A percentile compares a stretch with the other conserved stretches of the same genome.
Conservation (phyloP, 2,888 invertebrate genomes). For the Agonum fuliginosum region DNA sequence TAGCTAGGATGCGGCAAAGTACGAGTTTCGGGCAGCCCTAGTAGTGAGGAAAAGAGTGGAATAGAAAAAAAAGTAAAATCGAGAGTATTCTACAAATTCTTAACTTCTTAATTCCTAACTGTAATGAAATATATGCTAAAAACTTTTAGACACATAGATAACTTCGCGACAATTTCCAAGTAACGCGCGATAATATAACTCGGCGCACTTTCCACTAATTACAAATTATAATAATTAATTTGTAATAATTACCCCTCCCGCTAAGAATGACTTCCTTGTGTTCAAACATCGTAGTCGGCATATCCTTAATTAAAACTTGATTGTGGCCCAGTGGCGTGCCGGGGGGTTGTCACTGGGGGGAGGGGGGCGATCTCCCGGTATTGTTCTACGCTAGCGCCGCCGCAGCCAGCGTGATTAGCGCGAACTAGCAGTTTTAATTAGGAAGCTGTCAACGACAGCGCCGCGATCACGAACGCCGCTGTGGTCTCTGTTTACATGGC, state of each 20-base stretch:
- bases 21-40: too few relatives aligned
- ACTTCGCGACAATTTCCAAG: too few relatives aligned
- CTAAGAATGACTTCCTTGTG: not conserved
- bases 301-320: conserved; percentile 51
- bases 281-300: conserved; percentile 32
- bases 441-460: conserved; percentile 40
- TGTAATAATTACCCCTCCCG: conserved; percentile 8
- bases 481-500: conserved; percentile 31
- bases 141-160: too few relatives aligned
- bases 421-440: conserved; percentile 52
- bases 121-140: too few relatives aligned
- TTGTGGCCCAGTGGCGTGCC: conserved; percentile 20
- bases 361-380: not conserved
- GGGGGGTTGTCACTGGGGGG: not conserved
- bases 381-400: conserved; percentile 29
- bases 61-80: too few relatives aligned
- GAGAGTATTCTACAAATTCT: too few relatives aligned
- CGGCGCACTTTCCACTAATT: too few relatives aligned
- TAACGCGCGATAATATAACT: too few relatives aligned
- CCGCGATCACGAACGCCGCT: conserved; percentile 38
- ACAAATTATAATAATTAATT: conserved; percentile 35
- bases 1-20: too few relatives aligned
- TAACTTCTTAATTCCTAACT: too few relatives aligned
- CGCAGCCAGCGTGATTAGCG: conserved; percentile 40
- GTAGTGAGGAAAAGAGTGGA: too few relatives aligned